Base-by-base conservation (phyloP, 2,797 vertebrate species). In the Tangara arthus region DNA sequence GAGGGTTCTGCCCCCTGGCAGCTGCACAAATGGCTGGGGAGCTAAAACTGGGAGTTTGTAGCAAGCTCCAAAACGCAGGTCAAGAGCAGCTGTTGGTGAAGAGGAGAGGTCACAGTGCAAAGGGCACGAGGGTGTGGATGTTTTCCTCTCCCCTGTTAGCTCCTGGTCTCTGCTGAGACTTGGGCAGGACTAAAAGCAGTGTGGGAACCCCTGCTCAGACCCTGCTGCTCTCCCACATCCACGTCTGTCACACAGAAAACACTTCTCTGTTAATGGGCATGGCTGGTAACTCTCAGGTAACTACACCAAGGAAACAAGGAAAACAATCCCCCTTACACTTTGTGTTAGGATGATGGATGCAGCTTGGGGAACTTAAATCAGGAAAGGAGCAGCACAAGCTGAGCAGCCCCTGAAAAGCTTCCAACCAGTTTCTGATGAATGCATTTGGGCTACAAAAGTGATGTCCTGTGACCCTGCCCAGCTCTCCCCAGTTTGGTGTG, bases 241-340 rank as follows among this genome's bases (percentile, higher is more conserved):
- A 0, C 4, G 13, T 15, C 49, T 53, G 20, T 21, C 23, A 23
- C 34, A 19, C 2, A 7, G 69, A n/a, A 85, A 21, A 15, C 21
- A 21, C 11, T 57, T 42, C 73, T 35, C 63, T 88, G 71, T 53
- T 42, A 64, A 42, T 14, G 47, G 68, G 26, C 28, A 9, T 16
- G 47, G 64, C 72, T 73, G 70, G 52, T 52, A 59, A 22, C 32
- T 93, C 86, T 81, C 53, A 57, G 76, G 57, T 87, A 82, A 68
- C 16, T 50, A 12, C 61, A 16, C 11, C 49, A 16, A 41, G 84
- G 39, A 60, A 69, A n/a, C 60, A 32, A 71, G 56, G 30, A 76
- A 73, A 95, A 93, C 92, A 95, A 71, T 47, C 72, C 75, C 81
- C 32, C 80, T 65, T 34, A 34, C 65, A 32, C 64, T 60, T 95